Base-by-base conservation (phyloP, 2,113 vertebrate species). In the Saguinus midas region DNA sequence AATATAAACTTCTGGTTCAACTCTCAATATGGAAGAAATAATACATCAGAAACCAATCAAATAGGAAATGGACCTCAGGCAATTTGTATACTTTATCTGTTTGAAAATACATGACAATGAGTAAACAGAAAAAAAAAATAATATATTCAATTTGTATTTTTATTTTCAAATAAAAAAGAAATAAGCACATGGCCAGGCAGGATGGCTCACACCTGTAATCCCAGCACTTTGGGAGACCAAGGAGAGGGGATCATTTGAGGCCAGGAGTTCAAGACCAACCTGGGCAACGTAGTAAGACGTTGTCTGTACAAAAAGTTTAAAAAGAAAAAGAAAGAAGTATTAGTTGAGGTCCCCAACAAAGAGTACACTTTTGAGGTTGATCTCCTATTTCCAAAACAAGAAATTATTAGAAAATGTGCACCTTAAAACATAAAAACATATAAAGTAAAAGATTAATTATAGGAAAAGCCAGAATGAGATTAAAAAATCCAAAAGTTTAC, bases 371-470 rank as follows among this genome's bases (percentile, higher is more conserved):
- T 40, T 78, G 50, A 93, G 50, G 43, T 18, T 76, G 14, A 45
- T 66, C 52, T 40, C 40, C 21, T 66, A 35, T 70, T 45, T 86
- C 57, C 45, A 76, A 85, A 52, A 58, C 25, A 64, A 75, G 25
- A 90, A 73, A 40, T 75, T 57, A 70, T 81, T 50, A 73, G 25
- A 93, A 93, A 95, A 2, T 78, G 18, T 79, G 7, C 14, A 94
- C 6, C 76, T 84, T 89, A 76, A 95, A 81, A 94, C n/a, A 27
- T 57, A 94, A 82, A 94, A 18, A 27, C 17, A 73, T 85, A 61
- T 90, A 90, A 95, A 89, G 23, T 64, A 80, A 92, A 13, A 68
- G 48, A 92, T 86, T 61, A n/a, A 81, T 12, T 18, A 25, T 57
- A 93, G 61, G 20, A 64, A 86, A 87, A 72, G 50, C 57, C 35